Conservation (phyloP, 1,140 invertebrate genomes). For the Apis mellifera region DNA sequence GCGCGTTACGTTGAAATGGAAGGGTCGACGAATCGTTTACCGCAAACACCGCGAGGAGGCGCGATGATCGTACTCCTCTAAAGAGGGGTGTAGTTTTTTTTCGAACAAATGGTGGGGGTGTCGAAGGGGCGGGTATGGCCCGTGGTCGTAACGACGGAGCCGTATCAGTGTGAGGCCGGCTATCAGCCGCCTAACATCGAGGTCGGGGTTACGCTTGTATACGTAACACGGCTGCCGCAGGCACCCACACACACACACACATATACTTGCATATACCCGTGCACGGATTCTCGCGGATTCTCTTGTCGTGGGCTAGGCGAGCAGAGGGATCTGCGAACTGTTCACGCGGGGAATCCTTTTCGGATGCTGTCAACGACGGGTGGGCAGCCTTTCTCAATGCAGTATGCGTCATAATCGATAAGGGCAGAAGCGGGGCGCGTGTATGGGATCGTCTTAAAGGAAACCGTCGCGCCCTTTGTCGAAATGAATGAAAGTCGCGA, state of each 20-base stretch:
- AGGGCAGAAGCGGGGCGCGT: slow-evolving; percentile 44
- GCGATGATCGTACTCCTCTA: slow-evolving; percentile 36
- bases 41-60: slow-evolving; percentile 15
- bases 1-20: slow-evolving; percentile 19
- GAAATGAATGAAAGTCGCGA: slow-evolving; percentile 46
- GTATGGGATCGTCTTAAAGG: slow-evolving; percentile 42
- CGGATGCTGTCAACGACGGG: slow-evolving; percentile 43
- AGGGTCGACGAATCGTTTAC: slow-evolving; percentile 27
- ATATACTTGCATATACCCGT: slow-evolving; percentile 25
- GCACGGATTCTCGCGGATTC: slow-evolving; percentile 35
- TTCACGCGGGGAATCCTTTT: slow-evolving; percentile 31
- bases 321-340: slow-evolving; percentile 30
- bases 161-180: slow-evolving; percentile 79
- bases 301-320: slow-evolving; percentile 13
- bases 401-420: slow-evolving; percentile 69
- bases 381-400: slow-evolving; percentile 47
- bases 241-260: slow-evolving; percentile 44
- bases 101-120: slow-evolving; percentile 20
- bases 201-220: slow-evolving; percentile 64
- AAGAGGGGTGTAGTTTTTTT: slow-evolving; percentile 65
- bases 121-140: slow-evolving; percentile 49
- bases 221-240: slow-evolving; percentile 60
- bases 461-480: slow-evolving; percentile 40
- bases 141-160: slow-evolving; percentile 56
- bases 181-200: slow-evolving; percentile 78